Evolutionary conservation across 1,140 invertebrate genomes (phyloP), one percentile per base, ranked within the genome.

Genomic region (Drosophila orena): DNA sequence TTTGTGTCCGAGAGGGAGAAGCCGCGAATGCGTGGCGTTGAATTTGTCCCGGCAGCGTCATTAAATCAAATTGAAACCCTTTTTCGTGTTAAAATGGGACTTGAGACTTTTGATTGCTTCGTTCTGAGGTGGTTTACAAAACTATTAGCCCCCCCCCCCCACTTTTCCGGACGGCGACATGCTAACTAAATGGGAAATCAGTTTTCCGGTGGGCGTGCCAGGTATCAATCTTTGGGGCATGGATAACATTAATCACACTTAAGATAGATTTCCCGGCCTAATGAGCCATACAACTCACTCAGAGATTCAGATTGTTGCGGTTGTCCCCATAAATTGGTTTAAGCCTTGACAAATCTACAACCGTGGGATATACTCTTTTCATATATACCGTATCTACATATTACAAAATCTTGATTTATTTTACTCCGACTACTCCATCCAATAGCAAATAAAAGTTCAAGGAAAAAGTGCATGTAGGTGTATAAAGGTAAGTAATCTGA

Each of bases 1-100:
- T 89, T 83, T 83, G 83, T 76, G 73, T 76, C 65, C 68, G 50
- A 55, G 60, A 24, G 52, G 70, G 22, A 38, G 14, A 27, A 57
- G 50, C 55, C 65, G 77, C 62, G 42, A 69, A 65, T 57, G 65
- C 68, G 59, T 77, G 69, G 83, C 79, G 71, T 88, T 88, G 84
- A 86, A 86, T 83, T 88, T 86, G 83, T 88, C 75, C 83, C 78
- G 71, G 79, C 83, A 77, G 75, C 83, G 78, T 89, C 83, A 86
- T 86, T 86, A 86, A 86, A 89, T 86, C 83, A 86, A 86, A 86
- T 86, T 86, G 83, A 89, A 86, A 88, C 83, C 83, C 81, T 81
- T 86, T 86, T 86, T 73, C 44, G 68, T 52, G 40, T 30, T 58
- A 62, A 77, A 78, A 88, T 79, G 81, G 79, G 83, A 77, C 75